phyloP scores from a whole-genome alignment of 2,797 vertebrate species.

The Cuniculus paca region DNA sequence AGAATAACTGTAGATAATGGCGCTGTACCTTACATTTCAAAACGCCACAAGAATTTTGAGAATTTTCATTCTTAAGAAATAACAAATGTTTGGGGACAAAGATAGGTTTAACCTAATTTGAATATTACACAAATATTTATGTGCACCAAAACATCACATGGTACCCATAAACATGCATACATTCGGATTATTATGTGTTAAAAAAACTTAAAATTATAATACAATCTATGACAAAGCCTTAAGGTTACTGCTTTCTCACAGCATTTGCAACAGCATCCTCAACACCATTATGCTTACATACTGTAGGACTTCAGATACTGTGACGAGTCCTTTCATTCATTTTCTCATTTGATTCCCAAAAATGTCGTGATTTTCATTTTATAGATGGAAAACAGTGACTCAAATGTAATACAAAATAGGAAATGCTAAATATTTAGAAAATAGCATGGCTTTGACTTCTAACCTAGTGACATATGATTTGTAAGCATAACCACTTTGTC shows the following conservation, averaged over 20 bases:
- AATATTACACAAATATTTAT: neutral
- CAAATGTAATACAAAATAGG: conserved; percentile 17
- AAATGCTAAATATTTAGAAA: neutral
- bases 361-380: neutral
- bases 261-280: neutral
- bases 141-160: neutral
- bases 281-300: neutral
- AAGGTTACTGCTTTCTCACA: neutral
- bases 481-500: neutral
- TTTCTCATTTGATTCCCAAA: neutral
- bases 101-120: neutral
- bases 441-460: neutral
- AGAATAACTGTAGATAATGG: neutral
- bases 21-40: neutral
- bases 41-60: neutral
- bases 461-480: neutral
- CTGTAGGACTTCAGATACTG: neutral
- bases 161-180: neutral
- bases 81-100: neutral
- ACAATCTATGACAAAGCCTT: neutral
- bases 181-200: neutral
- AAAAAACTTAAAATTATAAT: neutral
- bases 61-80: neutral
- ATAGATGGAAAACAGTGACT: neutral
- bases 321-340: neutral